Conservation (phyloP, 2,797 vertebrate genomes). For the Hapalemur alaotrensis region DNA sequence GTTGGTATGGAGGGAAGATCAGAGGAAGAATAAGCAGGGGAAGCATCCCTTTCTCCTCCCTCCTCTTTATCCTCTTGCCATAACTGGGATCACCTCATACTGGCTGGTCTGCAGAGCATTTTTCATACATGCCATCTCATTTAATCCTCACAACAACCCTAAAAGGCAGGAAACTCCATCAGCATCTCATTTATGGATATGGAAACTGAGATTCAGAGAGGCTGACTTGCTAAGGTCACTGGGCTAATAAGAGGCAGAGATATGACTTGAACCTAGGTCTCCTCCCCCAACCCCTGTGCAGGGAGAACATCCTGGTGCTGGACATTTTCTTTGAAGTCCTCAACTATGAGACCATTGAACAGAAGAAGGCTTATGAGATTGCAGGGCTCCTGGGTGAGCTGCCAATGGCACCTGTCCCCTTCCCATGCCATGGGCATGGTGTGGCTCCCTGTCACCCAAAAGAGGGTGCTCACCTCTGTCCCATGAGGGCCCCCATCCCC, state of each 20-base stretch:
- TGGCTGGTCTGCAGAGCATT: background rate
- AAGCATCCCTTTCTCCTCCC: background rate
- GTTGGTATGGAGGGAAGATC: background rate
- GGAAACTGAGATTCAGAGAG: background rate
- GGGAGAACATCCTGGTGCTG: constrained; percentile 98
- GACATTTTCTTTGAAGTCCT: constrained; percentile 99
- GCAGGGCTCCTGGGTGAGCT: constrained; percentile 96
- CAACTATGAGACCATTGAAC: constrained; percentile 99
- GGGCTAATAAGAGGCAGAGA: constrained; percentile 25
- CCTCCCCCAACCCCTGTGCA: constrained; percentile 79
- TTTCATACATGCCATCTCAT: background rate
- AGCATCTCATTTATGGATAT: background rate
- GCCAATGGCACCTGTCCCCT: background rate
- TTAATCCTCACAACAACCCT: background rate
- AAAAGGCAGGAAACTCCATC: constrained; percentile 7
- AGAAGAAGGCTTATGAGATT: constrained; percentile 98
- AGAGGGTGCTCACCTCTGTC: background rate
- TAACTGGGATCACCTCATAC: background rate
- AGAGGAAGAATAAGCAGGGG: background rate
- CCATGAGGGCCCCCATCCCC: background rate
- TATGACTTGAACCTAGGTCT: constrained; percentile 61
- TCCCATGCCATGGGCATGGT: background rate
- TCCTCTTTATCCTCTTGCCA: background rate
- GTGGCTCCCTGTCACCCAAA: background rate
- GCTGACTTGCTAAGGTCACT: background rate